Percentiles rank a stretch among this genome's conserved stretches.
These are phyloP conservation scores for Progne subis DNA, from an alignment of 2,113 vertebrate genomes.

Conservation along the genomic window DNA sequence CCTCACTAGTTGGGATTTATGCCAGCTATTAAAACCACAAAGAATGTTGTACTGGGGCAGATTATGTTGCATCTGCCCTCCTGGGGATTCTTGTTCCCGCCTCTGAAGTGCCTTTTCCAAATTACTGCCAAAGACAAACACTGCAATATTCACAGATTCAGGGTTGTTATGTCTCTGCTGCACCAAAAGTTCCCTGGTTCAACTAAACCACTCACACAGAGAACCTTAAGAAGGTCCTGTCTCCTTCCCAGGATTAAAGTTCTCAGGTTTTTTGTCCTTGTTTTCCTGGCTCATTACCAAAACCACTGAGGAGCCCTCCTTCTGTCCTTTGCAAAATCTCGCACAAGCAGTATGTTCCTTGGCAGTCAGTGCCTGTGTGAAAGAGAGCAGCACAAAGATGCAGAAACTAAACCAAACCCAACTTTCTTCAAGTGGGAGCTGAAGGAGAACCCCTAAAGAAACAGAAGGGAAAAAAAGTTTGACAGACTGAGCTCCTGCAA, in stretches of 20 bases:
- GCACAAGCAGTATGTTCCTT: not conserved
- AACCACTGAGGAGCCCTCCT: not conserved
- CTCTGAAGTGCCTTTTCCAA: not conserved
- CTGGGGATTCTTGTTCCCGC: not conserved
- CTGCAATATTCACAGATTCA: not conserved
- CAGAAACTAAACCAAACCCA: not conserved
- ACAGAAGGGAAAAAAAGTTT: accelerated
- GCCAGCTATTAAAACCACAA: not conserved
- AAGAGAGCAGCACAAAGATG: not conserved
- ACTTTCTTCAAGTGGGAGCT: not conserved
- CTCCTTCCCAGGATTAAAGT: not conserved
- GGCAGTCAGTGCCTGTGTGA: not conserved
- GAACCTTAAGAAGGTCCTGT: not conserved
- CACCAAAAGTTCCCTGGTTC: not conserved
- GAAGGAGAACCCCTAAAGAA: not conserved
- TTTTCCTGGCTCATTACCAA: not conserved
- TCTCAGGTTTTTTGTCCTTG: not conserved
- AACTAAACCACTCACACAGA: not conserved
- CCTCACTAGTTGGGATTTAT: not conserved
- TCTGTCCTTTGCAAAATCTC: not conserved
- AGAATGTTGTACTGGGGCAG: not conserved
- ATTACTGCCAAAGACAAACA: slow-evolving; percentile 23
- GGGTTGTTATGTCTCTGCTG: not conserved
- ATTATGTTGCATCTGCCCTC: not conserved
- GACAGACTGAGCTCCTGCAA: not conserved